Conservation (phyloP, 2,888 invertebrate genomes). For the Notodonta dromedarius region DNA sequence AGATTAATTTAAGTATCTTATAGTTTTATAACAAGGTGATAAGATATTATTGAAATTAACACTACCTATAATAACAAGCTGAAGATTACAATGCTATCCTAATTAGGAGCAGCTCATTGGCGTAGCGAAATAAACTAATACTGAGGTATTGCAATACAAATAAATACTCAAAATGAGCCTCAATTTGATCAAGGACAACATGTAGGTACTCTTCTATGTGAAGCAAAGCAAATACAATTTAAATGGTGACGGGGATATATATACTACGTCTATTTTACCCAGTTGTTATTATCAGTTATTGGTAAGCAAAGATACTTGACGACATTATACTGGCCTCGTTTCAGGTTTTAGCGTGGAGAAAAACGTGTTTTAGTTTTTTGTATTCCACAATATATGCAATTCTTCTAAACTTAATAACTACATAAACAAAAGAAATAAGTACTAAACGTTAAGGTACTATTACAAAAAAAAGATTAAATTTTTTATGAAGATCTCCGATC, state of each 20-base stretch:
- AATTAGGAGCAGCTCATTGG: constrained; percentile 27
- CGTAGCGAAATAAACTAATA: constrained; percentile 49
- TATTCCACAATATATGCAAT: constrained; percentile 24
- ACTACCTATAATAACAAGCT: too few relatives aligned
- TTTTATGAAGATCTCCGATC: constrained; percentile 36
- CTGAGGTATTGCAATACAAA: constrained; percentile 44
- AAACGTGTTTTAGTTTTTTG: constrained; percentile 23
- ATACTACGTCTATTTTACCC: not conserved
- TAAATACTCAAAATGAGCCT: constrained; percentile 36
- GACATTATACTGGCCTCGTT: constrained; percentile 37
- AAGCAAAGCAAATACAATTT: constrained; percentile 21
- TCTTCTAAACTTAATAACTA: constrained; percentile 39
- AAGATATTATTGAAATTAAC: not conserved
- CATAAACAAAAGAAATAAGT: constrained; percentile 52
- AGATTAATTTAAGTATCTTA: not conserved
- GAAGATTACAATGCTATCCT: constrained; percentile 8
- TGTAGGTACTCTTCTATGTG: constrained; percentile 15
- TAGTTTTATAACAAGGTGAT: not conserved
- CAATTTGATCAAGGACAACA: constrained; percentile 43
- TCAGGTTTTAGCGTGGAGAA: constrained; percentile 25
- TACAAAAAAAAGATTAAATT: constrained; percentile 38
- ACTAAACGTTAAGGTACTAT: constrained; percentile 42
- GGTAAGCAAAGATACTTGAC: constrained; percentile 5
- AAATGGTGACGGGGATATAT: constrained; percentile 16
- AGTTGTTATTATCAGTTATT: not conserved